Evolutionary conservation across 2,797 vertebrate genomes (phyloP).

Genomic region (Paedocypris micromegethes): DNA sequence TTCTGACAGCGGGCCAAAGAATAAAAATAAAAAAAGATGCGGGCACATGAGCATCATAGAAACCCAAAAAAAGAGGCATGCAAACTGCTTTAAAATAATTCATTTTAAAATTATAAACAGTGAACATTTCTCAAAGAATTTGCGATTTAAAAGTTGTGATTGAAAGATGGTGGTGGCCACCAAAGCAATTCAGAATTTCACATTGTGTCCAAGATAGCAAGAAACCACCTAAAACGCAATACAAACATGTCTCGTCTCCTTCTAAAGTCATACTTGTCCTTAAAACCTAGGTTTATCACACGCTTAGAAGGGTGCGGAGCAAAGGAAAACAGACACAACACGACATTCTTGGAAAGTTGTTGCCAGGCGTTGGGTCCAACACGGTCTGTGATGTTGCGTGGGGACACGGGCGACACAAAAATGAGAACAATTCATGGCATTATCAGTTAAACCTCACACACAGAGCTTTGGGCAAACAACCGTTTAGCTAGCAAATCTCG

Average conservation of each 20-base stretch:
- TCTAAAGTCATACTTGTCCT: not conserved
- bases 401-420: constrained; percentile 42
- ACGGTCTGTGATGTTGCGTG: constrained; percentile 31
- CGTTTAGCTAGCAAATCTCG: not conserved
- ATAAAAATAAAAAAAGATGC: not conserved
- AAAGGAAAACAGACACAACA: constrained; percentile 64
- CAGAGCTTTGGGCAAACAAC: constrained; percentile 9
- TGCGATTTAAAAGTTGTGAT: too few relatives aligned
- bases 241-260: not conserved
- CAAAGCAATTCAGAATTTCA: not conserved
- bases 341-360: constrained; percentile 63
- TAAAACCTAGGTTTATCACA: constrained; percentile 2
- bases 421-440: constrained; percentile 22
- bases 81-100: not conserved
- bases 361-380: constrained; percentile 56
- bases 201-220: not conserved
- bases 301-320: constrained; percentile 30
- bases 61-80: not conserved
- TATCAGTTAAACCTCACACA: constrained; percentile 13
- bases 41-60: not conserved
- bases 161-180: too few relatives aligned
- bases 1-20: constrained; percentile 2
- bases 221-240: not conserved
- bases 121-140: too few relatives aligned
- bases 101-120: not conserved